Evolutionary conservation across 2,113 vertebrate genomes (phyloP).

Genomic region (Chloropsis hardwickii): DNA sequence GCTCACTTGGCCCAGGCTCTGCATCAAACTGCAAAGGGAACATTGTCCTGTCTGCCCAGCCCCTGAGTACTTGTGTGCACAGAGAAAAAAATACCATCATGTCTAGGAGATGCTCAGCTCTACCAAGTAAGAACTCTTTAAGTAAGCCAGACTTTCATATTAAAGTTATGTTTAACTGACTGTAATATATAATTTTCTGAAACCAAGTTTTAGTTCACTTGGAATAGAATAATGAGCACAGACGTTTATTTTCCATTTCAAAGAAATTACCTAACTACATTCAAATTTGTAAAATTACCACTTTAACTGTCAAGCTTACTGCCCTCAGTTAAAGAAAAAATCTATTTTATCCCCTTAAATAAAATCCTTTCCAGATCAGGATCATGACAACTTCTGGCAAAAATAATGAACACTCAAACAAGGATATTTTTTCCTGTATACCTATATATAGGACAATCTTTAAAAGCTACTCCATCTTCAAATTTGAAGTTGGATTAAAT

Average conservation of each 20-base stretch:
- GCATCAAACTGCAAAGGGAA: background rate
- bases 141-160: background rate
- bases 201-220: background rate
- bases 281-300: background rate
- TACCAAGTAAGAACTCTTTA: background rate
- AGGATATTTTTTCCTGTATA: background rate
- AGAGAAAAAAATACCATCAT: background rate
- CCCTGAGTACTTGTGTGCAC: background rate
- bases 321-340: background rate
- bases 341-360: slow-evolving; percentile 11
- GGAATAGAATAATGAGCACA: background rate
- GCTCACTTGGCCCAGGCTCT: background rate
- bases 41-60: background rate
- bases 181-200: background rate
- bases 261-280: background rate
- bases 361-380: slow-evolving; percentile 53
- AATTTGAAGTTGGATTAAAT: slow-evolving; percentile 14
- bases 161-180: background rate
- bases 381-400: slow-evolving; percentile 39
- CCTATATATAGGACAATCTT: slow-evolving; percentile 23
- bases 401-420: slow-evolving; percentile 23
- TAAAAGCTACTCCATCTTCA: slow-evolving; percentile 7
- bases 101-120: background rate
- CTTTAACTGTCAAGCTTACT: slow-evolving; percentile 25
- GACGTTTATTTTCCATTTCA: background rate